Evolutionary conservation across 2,113 vertebrate genomes (phyloP).

Genomic region (Chascanopsetta lugubris): DNA sequence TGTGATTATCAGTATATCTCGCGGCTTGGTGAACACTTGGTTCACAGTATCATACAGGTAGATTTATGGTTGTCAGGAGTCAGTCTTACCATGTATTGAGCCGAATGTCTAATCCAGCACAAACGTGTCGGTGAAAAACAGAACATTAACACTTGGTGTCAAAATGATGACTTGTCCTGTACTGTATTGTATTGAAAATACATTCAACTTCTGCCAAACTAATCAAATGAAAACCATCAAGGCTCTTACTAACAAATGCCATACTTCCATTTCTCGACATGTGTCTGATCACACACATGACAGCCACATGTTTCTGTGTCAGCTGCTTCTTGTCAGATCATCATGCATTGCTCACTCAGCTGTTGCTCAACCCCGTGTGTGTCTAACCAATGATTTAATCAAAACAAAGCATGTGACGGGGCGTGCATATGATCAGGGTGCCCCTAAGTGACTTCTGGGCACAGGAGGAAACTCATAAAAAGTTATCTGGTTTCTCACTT

Average conservation of each 20-base stretch:
- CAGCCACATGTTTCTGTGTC: conserved; percentile 13
- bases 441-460: background rate
- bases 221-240: no score
- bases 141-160: background rate
- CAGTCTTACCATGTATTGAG: background rate
- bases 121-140: background rate
- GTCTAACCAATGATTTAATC: background rate
- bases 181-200: background rate
- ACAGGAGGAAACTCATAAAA: background rate
- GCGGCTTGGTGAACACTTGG: no score
- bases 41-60: no score
- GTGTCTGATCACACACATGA: conserved; percentile 4
- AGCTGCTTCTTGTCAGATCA: conserved; percentile 30
- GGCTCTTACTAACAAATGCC: no score
- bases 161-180: no score
- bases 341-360: conserved; percentile 7
- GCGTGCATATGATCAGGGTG: background rate
- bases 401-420: background rate
- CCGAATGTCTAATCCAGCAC: background rate
- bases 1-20: no score
- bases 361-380: background rate
- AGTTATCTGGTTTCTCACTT: background rate
- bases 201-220: background rate
- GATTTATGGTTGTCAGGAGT: no score
- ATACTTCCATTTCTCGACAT: no score